These are phyloP conservation scores for Ceratina calcarata DNA, from an alignment of 1,140 invertebrate genomes.

Conservation along the genomic window DNA sequence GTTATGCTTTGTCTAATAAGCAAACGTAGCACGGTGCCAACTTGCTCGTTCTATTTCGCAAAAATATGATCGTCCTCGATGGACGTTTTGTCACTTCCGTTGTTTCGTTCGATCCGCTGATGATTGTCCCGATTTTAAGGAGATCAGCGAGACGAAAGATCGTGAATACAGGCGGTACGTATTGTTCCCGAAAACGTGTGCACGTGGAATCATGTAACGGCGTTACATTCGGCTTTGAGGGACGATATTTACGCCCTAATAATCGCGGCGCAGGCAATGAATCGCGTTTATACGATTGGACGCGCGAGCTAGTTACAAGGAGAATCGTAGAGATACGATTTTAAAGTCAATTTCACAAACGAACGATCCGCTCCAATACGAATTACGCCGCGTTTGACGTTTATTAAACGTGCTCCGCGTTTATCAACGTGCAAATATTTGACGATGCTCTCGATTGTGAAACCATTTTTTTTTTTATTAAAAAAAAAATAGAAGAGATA, in stretches of 20 bases:
- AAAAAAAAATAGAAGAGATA: too few species aligned
- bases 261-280: neutral
- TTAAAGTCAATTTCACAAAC: slow-evolving; percentile 1
- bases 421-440: neutral
- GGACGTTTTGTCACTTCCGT: too few species aligned
- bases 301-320: neutral
- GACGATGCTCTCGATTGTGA: too few species aligned
- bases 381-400: neutral
- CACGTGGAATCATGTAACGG: neutral
- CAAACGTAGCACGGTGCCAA: slow-evolving; percentile 32
- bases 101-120: neutral
- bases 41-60: too few species aligned
- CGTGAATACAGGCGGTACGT: neutral
- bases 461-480: too few species aligned
- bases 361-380: neutral
- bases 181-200: neutral
- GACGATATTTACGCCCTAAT: neutral
- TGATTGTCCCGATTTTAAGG: neutral
- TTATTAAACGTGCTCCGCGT: neutral
- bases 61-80: too few species aligned
- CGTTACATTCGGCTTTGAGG: neutral
- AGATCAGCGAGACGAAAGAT: neutral
- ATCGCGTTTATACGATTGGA: neutral
- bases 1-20: slow-evolving; percentile 29
- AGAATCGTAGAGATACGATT: neutral